Conservation (phyloP, 2,113 vertebrate genomes). For the Prinia subflava region DNA sequence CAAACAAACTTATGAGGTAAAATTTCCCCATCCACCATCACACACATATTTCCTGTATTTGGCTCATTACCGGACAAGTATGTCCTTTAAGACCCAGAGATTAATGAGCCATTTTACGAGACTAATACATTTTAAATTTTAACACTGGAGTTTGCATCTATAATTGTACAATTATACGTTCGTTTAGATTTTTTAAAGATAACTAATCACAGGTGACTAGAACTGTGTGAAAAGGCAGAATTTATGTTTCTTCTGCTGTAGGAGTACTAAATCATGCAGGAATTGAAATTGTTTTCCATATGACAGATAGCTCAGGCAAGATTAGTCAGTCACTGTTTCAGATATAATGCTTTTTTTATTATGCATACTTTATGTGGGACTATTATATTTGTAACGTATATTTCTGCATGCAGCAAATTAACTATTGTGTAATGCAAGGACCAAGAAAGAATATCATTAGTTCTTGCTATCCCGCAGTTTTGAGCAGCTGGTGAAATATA, state of each 20-base stretch:
- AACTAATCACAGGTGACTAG: conserved; percentile 70
- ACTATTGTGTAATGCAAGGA: conserved; percentile 46
- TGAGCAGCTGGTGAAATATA: conserved; percentile 68
- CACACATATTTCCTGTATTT: conserved; percentile 49
- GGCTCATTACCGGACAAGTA: conserved; percentile 67
- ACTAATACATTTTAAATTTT: conserved; percentile 78
- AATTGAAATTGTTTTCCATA: conserved; percentile 47
- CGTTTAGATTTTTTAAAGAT: conserved; percentile 68
- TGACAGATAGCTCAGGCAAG: conserved; percentile 53
- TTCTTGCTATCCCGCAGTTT: conserved; percentile 44
- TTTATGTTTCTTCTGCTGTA: conserved; percentile 41
- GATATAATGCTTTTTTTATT: conserved; percentile 48
- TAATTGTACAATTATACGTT: conserved; percentile 75
- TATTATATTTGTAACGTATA: background rate
- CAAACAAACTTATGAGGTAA: background rate
- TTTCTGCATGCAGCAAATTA: conserved; percentile 8
- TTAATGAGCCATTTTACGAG: conserved; percentile 78
- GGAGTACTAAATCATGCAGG: conserved; percentile 44
- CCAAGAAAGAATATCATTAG: conserved; percentile 28
- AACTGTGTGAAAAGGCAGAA: conserved; percentile 48
- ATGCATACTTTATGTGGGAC: background rate
- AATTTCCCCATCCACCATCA: background rate
- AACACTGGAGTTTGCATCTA: conserved; percentile 69
- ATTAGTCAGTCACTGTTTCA: conserved; percentile 48
- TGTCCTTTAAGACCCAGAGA: conserved; percentile 75